Conservation (phyloP, 1,140 invertebrate genomes). For the Halictus rubicundus region DNA sequence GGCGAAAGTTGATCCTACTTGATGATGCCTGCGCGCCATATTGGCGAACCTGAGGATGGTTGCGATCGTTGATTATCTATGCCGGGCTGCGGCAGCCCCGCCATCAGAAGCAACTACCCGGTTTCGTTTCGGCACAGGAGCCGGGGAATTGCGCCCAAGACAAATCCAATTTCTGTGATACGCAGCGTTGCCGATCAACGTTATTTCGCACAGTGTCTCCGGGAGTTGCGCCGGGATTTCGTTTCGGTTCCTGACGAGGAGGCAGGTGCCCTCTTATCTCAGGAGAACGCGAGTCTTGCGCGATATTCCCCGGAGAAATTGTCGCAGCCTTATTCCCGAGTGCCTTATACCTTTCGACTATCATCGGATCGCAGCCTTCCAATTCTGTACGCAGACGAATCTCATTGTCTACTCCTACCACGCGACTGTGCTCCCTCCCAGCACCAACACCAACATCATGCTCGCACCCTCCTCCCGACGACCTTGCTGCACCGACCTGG, state of each 20-base stretch:
- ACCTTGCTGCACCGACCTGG: constrained; percentile 10
- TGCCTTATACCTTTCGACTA: constrained; percentile 62
- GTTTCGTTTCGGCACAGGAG: not conserved
- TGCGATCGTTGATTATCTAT: not conserved
- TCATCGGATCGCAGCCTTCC: constrained; percentile 62
- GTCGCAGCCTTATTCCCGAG: constrained; percentile 60
- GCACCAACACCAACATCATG: not conserved
- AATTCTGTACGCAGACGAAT: constrained; percentile 62
- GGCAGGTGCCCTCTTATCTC: constrained; percentile 46
- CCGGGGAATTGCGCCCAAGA: constrained; percentile 36
- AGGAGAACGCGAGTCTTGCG: constrained; percentile 49
- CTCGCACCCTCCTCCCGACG: not conserved
- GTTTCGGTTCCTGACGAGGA: constrained; percentile 39
- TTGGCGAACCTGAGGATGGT: not conserved
- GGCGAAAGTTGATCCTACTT: no score
- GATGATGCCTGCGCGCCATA: no score
- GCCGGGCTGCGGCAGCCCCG: not conserved
- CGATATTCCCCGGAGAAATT: constrained; percentile 59
- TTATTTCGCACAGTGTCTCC: constrained; percentile 39
- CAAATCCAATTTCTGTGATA: constrained; percentile 58
- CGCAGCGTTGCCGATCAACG: constrained; percentile 47
- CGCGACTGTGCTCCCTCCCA: not conserved
- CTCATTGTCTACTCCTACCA: constrained; percentile 51
- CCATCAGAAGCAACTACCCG: not conserved
- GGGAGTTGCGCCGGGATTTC: constrained; percentile 39